These are phyloP conservation scores for Abscondita cerata DNA, from an alignment of 2,888 invertebrate genomes.

Conservation along the genomic window DNA sequence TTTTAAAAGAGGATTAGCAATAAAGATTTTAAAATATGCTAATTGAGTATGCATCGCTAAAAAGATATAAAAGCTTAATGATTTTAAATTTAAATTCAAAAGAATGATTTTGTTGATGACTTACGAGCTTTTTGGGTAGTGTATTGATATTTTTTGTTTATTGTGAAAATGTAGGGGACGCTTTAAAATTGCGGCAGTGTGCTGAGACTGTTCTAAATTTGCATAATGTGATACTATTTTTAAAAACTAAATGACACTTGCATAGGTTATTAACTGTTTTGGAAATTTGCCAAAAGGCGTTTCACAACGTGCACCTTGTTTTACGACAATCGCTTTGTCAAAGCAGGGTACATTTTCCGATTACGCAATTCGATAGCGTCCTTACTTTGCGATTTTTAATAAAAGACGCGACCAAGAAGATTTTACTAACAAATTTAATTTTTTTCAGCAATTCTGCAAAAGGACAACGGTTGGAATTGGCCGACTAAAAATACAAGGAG, in stretches of 20 bases:
- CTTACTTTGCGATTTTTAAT: no score
- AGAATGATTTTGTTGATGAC: not conserved
- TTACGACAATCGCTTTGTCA: not conserved
- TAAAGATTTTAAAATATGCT: not conserved
- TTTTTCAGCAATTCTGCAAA: conserved; percentile 74
- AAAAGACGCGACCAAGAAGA: not conserved
- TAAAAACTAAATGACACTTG: conserved; percentile 30
- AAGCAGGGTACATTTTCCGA: no score
- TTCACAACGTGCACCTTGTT: conserved; percentile 32
- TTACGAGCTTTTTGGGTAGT: no score
- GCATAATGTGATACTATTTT: conserved; percentile 30
- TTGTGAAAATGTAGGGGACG: not conserved
- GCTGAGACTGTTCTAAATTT: conserved; percentile 27
- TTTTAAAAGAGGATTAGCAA: not conserved
- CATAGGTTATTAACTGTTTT: conserved; percentile 33
- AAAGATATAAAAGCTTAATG: not conserved
- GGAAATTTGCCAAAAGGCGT: conserved; percentile 27
- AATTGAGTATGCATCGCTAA: conserved; percentile 1
- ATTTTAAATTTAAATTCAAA: not conserved
- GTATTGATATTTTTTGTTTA: no score
- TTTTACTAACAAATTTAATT: conserved; percentile 18
- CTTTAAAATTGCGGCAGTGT: conserved; percentile 15
- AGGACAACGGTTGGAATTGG: conserved; percentile 75
- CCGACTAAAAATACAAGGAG: conserved; percentile 87
- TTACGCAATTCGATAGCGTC: no score